Conservation (phyloP, 2,797 vertebrate species). For the Hypotaenidia philippensis region DNA sequence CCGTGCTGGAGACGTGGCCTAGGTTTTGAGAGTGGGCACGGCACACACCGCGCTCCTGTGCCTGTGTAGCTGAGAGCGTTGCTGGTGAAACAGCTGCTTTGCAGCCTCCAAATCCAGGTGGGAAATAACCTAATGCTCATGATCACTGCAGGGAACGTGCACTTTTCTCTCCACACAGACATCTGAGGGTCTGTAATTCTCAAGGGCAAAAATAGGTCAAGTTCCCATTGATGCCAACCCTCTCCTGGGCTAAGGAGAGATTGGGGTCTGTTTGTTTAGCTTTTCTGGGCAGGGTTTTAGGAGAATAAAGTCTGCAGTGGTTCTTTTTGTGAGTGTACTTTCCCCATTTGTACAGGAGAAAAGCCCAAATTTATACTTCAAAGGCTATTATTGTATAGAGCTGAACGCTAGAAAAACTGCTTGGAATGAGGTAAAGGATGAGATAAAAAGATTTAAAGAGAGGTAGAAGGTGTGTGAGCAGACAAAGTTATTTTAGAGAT, state of each 20-base stretch:
- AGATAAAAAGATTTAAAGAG: slow-evolving; percentile 29
- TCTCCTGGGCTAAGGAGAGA: background rate
- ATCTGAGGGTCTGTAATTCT: background rate
- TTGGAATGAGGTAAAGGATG: background rate
- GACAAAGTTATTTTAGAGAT: slow-evolving; percentile 32
- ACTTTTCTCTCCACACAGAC: accelerated
- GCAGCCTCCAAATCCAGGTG: background rate
- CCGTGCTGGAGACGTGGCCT: accelerated
- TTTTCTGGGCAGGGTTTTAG: background rate
- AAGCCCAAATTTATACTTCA: slow-evolving; percentile 2
- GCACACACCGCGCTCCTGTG: accelerated
- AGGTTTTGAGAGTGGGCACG: background rate
- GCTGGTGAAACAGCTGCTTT: background rate
- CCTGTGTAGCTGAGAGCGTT: background rate
- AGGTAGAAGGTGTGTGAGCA: background rate
- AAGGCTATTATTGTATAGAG: slow-evolving; percentile 21
- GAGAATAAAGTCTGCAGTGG: background rate
- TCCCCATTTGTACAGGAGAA: background rate
- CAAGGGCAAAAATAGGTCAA: slow-evolving; percentile 1
- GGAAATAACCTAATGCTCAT: background rate
- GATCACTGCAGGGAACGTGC: background rate
- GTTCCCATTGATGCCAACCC: background rate
- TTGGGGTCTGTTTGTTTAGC: background rate
- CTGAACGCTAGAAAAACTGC: background rate
- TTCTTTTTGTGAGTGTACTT: background rate